Base-by-base conservation (phyloP, 2,113 vertebrate species). In the Pelecanus crispus region DNA sequence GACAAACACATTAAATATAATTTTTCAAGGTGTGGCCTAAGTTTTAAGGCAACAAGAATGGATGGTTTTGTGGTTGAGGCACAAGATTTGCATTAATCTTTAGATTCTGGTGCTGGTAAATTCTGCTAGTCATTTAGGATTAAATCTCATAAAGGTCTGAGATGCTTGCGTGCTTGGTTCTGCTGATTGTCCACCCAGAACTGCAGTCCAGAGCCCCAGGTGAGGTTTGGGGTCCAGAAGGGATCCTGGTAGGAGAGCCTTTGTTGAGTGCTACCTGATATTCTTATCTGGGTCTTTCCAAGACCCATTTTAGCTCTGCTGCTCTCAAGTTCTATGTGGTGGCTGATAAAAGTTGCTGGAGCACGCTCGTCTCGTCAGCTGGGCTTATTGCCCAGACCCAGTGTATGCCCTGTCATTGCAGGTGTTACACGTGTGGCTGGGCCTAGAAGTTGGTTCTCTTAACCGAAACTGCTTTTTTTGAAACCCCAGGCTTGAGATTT, bases 291-390 rank as follows among this genome's bases (percentile, higher is more conserved):
- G 2, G 11, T 44, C 45, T 66, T 8, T 88, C 40, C 42, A 32
- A 52, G 32, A 31, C 59, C 19, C 13, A 1, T 25, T 82, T 79
- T 62, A 45, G 18, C 42, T 83, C 59, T 78, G 47, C 47, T 80
- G 50, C 59, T 73, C 50, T 47, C 17, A 24, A 2, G 12, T 42
- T 63, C 38, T 82, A 0, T 2, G 0, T 12, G 36, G 22, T 74
- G 55, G 31, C 21, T 50, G 72, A 17, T 49, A 22, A 29, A 58
- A 70, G 25, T 29, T 73, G 24, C 77, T 58, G 40, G 31, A 17
- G 42, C 26, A 12, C 2, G 1, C n/a, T 58, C 24, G 31, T 78
- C 47, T 36, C 0, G 0, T 58, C n/a, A 47, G 62, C 70, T 47
- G 56, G 52, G 52, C 50, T 70, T 26, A 2, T 6, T 80, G 78